phyloP scores from a whole-genome alignment of 2,888 invertebrate species.

The Bellardia pandia region DNA sequence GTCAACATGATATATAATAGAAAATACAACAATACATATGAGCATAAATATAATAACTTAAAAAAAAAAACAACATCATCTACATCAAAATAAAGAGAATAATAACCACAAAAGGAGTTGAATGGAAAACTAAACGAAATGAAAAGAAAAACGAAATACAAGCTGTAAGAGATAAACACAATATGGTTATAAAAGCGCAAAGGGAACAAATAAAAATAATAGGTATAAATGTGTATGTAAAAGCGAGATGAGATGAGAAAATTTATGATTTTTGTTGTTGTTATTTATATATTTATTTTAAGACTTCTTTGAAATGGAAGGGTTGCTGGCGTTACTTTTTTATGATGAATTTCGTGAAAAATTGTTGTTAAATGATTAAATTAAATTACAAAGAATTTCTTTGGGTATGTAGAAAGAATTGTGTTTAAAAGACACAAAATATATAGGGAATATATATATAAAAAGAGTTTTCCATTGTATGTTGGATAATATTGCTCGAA shows the following conservation, averaged over 20 bases:
- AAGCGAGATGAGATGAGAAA: conserved; percentile 24
- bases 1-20: conserved; percentile 37
- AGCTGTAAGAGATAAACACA: conserved; percentile 29
- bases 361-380: conserved; percentile 34
- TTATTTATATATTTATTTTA: background rate
- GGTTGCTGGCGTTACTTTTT: conserved; percentile 16
- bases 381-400: conserved; percentile 29
- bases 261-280: conserved; percentile 29
- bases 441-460: background rate
- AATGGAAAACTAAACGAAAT: background rate
- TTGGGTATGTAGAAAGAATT: background rate
- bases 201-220: background rate
- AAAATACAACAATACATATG: background rate
- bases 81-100: conserved; percentile 4
- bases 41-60: conserved; percentile 21
- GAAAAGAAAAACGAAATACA: background rate
- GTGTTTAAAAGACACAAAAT: conserved; percentile 1
- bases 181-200: background rate
- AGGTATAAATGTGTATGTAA: background rate
- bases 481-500: background rate
- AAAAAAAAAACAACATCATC: background rate
- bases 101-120: background rate
- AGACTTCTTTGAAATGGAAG: conserved; percentile 1
- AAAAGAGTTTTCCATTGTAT: background rate
- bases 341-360: conserved; percentile 44